Evolutionary conservation across 2,888 invertebrate species (phyloP).

Genomic region (Acrobasis suavella): DNA sequence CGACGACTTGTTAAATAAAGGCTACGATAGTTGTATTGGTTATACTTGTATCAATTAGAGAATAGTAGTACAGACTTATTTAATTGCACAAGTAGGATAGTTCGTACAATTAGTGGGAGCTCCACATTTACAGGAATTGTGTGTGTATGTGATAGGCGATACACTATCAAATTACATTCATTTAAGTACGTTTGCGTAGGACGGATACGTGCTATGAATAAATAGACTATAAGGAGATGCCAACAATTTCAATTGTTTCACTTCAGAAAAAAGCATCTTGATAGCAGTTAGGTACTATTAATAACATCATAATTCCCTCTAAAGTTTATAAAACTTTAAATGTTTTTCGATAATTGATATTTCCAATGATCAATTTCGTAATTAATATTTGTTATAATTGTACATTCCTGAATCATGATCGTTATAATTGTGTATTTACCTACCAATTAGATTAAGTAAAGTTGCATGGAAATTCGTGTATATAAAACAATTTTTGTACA

Average conservation of each 20-base stretch:
- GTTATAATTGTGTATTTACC: conserved; percentile 57
- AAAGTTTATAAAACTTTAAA: conserved; percentile 46
- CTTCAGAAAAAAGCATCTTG: conserved; percentile 19
- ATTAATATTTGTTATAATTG: conserved; percentile 59
- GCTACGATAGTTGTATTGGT: neutral
- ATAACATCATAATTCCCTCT: conserved; percentile 42
- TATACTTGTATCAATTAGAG: conserved; percentile 2
- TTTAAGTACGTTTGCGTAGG: conserved; percentile 14
- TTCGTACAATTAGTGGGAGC: conserved; percentile 17
- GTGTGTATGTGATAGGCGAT: conserved; percentile 22
- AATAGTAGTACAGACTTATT: conserved; percentile 18
- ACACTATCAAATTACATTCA: conserved; percentile 11
- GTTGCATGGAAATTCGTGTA: conserved; percentile 75
- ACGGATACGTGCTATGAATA: conserved; percentile 20
- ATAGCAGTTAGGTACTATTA: conserved; percentile 49
- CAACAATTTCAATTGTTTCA: conserved; percentile 51
- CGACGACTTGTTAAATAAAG: conserved; percentile 1
- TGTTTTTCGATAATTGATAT: conserved; percentile 39
- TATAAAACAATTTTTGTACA: conserved; percentile 80
- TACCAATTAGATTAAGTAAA: conserved; percentile 68
- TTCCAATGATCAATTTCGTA: conserved; percentile 52
- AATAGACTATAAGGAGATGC: conserved; percentile 42
- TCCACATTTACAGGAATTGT: conserved; percentile 26
- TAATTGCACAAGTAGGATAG: conserved; percentile 13
- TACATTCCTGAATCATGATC: conserved; percentile 60